phyloP scores from a whole-genome alignment of 2,888 invertebrate species.

The Nomada ferruginata region DNA sequence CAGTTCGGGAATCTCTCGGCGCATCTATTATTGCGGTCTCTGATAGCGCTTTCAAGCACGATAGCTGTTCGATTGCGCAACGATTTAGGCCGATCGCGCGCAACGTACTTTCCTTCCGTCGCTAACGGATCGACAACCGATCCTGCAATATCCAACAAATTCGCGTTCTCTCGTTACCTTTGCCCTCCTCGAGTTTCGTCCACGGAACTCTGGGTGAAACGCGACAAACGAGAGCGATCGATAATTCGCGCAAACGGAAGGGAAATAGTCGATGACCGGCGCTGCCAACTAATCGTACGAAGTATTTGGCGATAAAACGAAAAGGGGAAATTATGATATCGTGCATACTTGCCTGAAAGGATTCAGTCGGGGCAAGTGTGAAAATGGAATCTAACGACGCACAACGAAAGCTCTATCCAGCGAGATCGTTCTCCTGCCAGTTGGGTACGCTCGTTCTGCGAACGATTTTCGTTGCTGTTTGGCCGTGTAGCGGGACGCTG shows the following conservation, averaged over 20 bases:
- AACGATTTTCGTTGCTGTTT: constrained; percentile 31
- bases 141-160: constrained; percentile 24
- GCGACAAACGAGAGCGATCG: constrained; percentile 21
- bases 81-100: constrained; percentile 61
- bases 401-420: constrained; percentile 56
- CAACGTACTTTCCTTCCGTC: constrained; percentile 49
- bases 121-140: constrained; percentile 53
- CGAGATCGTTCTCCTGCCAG: constrained; percentile 39
- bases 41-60: constrained; percentile 64
- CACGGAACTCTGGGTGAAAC: not conserved
- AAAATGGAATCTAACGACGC: constrained; percentile 63
- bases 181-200: not conserved
- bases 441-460: constrained; percentile 18
- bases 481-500: not conserved
- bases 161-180: constrained; percentile 16
- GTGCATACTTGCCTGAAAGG: constrained; percentile 71
- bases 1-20: constrained; percentile 44
- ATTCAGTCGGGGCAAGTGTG: constrained; percentile 73
- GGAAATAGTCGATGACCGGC: constrained; percentile 34
- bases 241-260: constrained; percentile 25
- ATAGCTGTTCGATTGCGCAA: constrained; percentile 63
- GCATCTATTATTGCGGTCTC: constrained; percentile 52
- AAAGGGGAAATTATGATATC: constrained; percentile 53
- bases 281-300: constrained; percentile 41
- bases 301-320: constrained; percentile 49